A percentile compares a stretch with the other conserved stretches of the same genome.
Conservation (phyloP, 2,113 vertebrate species). For the Strigops habroptila region DNA sequence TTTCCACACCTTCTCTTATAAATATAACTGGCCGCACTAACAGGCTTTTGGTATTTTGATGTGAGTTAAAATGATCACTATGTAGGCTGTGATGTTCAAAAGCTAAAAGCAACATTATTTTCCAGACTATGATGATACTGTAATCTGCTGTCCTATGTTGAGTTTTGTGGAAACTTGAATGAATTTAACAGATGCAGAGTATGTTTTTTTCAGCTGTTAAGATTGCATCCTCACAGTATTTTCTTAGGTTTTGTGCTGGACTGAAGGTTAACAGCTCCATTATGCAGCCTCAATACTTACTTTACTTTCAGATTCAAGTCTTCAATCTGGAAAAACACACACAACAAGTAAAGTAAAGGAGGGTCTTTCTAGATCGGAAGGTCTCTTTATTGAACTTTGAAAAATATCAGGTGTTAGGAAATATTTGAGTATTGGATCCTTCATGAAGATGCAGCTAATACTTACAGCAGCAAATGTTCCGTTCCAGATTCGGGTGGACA, state of each 20-base stretch:
- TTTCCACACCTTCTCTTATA: neutral
- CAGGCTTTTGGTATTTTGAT: neutral
- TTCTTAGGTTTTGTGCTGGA: neutral
- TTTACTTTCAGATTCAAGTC: neutral
- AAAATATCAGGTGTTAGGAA: neutral
- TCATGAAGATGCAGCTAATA: neutral
- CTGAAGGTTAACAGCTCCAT: neutral
- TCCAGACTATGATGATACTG: neutral
- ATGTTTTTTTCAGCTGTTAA: neutral
- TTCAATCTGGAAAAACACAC: neutral
- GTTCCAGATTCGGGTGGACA: slow-evolving; percentile 89
- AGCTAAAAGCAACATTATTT: neutral
- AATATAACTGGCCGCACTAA: neutral
- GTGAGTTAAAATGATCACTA: neutral
- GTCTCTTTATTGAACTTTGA: neutral
- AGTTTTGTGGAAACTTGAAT: neutral
- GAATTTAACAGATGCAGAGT: neutral
- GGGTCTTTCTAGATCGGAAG: neutral
- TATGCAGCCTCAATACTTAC: neutral
- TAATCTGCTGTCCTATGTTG: neutral
- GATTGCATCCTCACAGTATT: neutral
- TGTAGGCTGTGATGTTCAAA: neutral
- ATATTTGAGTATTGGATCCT: neutral
- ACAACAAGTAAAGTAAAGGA: neutral
- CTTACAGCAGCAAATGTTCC: slow-evolving; percentile 85